Evolutionary conservation across 2,113 vertebrate genomes (phyloP).

Genomic region (Pollachius pollachius): DNA sequence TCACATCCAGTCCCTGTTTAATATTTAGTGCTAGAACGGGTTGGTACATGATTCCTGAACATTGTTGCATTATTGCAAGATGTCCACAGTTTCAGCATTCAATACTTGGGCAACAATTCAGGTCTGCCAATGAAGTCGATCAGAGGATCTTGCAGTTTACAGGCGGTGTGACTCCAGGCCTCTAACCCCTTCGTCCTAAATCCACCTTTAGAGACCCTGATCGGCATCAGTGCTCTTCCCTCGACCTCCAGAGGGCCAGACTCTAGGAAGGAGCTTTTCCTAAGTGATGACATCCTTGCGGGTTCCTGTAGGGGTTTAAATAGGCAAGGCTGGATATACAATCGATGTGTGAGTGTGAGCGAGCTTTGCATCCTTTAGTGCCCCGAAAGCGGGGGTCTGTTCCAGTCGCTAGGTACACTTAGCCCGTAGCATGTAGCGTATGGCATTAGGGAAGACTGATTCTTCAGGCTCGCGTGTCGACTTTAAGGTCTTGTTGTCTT

Average conservation of each 20-base stretch:
- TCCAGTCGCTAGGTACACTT: slow-evolving; percentile 6
- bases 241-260: too few relatives aligned
- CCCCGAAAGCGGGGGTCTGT: background rate
- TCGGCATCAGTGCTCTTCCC: slow-evolving; percentile 1
- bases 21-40: too few relatives aligned
- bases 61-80: too few relatives aligned
- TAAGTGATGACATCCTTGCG: background rate
- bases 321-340: background rate
- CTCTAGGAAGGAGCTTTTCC: slow-evolving; percentile 9
- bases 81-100: background rate
- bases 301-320: background rate
- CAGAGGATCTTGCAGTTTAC: slow-evolving; percentile 32
- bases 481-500: slow-evolving; percentile 6
- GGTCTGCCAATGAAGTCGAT: slow-evolving; percentile 2
- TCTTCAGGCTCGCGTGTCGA: slow-evolving; percentile 1
- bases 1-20: too few relatives aligned
- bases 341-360: background rate
- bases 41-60: too few relatives aligned
- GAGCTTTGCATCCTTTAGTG: background rate
- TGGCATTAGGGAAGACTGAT: slow-evolving; percentile 18
- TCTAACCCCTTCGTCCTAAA: slow-evolving; percentile 22
- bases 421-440: slow-evolving; percentile 40
- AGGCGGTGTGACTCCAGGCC: slow-evolving; percentile 18
- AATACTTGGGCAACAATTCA: background rate
- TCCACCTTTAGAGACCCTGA: slow-evolving; percentile 4